Evolutionary conservation across 2,888 invertebrate genomes (phyloP), one percentile per base, ranked within the genome.

Genomic region (Nemurella pictetii): DNA sequence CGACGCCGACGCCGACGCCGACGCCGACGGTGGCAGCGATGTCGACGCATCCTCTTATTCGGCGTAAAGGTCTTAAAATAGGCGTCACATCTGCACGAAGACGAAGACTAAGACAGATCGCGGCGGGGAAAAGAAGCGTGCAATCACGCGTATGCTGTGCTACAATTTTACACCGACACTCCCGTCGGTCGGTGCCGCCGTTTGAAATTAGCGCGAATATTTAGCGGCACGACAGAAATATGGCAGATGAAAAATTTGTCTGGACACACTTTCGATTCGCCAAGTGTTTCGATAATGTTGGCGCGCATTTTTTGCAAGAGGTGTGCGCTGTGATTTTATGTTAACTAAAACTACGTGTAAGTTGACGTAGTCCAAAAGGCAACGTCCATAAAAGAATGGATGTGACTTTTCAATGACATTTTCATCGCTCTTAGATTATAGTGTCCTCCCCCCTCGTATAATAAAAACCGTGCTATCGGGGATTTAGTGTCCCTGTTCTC

Each of bases 391-490:
- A 55, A 75, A 75, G 28, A 75, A 55, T 75, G n/a, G 75, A 27
- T n/a, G 75, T 75, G 75, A 75, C 75, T 75, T 75, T 75, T 75
- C 75, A 75, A 75, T 75, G 75, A 75, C 75, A 75, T 75, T 75
- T 75, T 28, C 75, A 12, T 27, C 28, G 28, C 27, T 75, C 28
- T 9, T 25, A 75, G 75, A 75, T 27, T 28, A 27, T 25, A n/a
- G 0, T 28, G 0, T 28, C 26, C 9, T 20, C 26, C 27, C 75
- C 75, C 75, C 28, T 28, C 28, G 28, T 25, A n/a, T n/a, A 3
- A 75, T 75, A 75, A 75, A 75, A 75, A 75, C n/a, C 55, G 55
- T 20, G 12, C 55, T 20, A 55, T 12, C 9, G 2, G 15, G 55
- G 9, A 20, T 2, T 12, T 2, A 2, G 55, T 20, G 55, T 7